A percentile compares a stretch with the other conserved stretches of the same genome.
These are phyloP conservation scores for Anarsia innoxiella DNA, from an alignment of 2,888 invertebrate genomes.

Conservation along the genomic window DNA sequence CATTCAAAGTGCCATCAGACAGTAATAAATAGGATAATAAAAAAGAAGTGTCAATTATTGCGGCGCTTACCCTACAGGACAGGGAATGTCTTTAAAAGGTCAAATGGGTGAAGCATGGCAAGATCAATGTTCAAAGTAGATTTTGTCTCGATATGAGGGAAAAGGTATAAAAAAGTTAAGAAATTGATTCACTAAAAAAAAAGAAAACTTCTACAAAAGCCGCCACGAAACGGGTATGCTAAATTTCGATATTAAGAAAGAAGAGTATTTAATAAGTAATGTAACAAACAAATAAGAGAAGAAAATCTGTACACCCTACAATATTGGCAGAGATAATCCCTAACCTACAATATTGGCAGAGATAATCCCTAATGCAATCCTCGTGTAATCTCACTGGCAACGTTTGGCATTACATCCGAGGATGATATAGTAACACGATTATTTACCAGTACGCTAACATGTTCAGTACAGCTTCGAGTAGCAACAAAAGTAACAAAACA, in stretches of 20 bases:
- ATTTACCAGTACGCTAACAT: slow-evolving; percentile 35
- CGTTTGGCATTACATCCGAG: slow-evolving; percentile 32
- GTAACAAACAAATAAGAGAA: neutral
- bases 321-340: slow-evolving; percentile 18
- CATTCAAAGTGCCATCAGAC: slow-evolving; percentile 15
- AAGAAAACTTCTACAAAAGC: too few species aligned
- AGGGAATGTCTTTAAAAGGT: neutral
- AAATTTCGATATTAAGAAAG: neutral
- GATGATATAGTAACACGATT: slow-evolving; percentile 42
- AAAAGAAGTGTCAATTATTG: slow-evolving; percentile 8
- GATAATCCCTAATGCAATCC: slow-evolving; percentile 17
- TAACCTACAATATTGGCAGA: slow-evolving; percentile 16
- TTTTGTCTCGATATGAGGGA: neutral
- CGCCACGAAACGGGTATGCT: too few species aligned
- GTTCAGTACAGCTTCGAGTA: slow-evolving; percentile 32
- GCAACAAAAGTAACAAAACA: slow-evolving; percentile 51
- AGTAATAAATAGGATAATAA: slow-evolving; percentile 23
- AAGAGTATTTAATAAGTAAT: neutral
- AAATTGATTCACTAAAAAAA: too few species aligned
- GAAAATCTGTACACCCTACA: too few species aligned
- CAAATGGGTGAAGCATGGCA: neutral
- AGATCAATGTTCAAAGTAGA: neutral
- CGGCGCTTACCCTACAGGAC: slow-evolving; percentile 4
- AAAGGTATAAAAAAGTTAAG: too few species aligned
- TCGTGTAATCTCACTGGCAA: slow-evolving; percentile 30